Evolutionary conservation across 1,140 invertebrate genomes (phyloP).

Genomic region (Drosophila pectinifera): DNA sequence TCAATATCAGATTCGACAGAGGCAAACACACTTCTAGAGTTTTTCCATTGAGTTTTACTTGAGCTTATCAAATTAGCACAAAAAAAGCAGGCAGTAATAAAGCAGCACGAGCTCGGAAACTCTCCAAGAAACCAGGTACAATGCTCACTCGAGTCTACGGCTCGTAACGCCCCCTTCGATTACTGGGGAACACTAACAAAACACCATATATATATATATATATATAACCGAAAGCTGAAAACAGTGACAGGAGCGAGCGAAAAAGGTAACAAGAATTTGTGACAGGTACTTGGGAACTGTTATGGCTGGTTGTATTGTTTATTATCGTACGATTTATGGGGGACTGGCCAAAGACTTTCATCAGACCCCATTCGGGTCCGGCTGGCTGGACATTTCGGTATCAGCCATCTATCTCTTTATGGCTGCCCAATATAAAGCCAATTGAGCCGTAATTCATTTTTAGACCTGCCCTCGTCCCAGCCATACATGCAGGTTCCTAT

Average conservation of each 20-base stretch:
- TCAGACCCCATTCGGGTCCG: conserved; percentile 4
- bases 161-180: conserved; percentile 29
- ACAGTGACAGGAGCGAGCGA: not conserved
- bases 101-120: conserved; percentile 8
- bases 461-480: conserved; percentile 12
- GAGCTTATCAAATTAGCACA: conserved; percentile 60
- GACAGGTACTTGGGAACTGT: conserved; percentile 49
- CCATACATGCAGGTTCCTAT: not conserved
- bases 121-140: conserved; percentile 15
- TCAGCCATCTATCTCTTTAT: conserved; percentile 57
- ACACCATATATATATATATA: too few species aligned
- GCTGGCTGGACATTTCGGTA: conserved; percentile 37
- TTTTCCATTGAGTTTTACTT: conserved; percentile 39
- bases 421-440: conserved; percentile 46
- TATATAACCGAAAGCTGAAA: not conserved
- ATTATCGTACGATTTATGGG: conserved; percentile 69
- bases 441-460: conserved; percentile 52
- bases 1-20: conserved; percentile 36
- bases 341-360: conserved; percentile 29
- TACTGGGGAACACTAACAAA: conserved; percentile 10
- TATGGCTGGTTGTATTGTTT: conserved; percentile 43
- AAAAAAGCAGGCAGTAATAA: conserved; percentile 11
- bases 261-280: conserved; percentile 41
- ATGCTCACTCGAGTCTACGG: not conserved
- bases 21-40: conserved; percentile 19